These are phyloP conservation scores for Camptogramma bilineatum DNA, from an alignment of 2,888 invertebrate genomes.

Conservation along the genomic window DNA sequence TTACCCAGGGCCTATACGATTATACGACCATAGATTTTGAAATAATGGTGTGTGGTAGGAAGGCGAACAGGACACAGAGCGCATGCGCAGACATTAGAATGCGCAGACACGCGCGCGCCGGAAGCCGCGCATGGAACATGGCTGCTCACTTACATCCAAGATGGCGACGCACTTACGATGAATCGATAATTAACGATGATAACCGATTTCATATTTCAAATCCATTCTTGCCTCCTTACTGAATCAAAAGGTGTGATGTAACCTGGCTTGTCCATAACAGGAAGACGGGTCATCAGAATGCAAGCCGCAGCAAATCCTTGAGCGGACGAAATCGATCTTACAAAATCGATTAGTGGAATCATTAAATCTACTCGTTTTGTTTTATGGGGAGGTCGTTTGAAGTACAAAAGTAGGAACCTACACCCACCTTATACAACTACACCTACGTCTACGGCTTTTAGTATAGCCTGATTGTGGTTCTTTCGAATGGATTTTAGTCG, in stretches of 20 bases:
- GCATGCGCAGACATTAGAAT: conserved; percentile 79
- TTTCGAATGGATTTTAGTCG: too few relatives aligned
- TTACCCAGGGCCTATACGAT: background rate
- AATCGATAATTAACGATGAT: conserved; percentile 82
- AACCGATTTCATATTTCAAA: conserved; percentile 82
- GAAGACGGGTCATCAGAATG: conserved; percentile 65
- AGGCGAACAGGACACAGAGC: conserved; percentile 62
- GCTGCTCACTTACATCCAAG: conserved; percentile 77
- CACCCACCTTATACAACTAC: too few relatives aligned
- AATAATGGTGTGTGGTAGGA: conserved; percentile 15
- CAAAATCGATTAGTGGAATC: conserved; percentile 61
- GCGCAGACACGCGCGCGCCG: conserved; percentile 78
- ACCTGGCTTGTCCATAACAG: conserved; percentile 67
- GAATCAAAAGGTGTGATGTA: conserved; percentile 74
- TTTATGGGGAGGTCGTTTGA: conserved; percentile 70
- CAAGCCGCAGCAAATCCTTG: conserved; percentile 67
- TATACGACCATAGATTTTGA: conserved; percentile 5
- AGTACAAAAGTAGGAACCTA: conserved; percentile 39
- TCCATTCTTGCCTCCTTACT: conserved; percentile 72
- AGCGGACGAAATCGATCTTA: conserved; percentile 62
- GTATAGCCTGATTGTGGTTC: too few relatives aligned
- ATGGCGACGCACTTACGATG: conserved; percentile 78
- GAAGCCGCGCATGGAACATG: conserved; percentile 80
- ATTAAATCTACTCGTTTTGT: conserved; percentile 61
- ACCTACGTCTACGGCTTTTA: too few relatives aligned